A percentile compares a stretch with the other conserved stretches of the same genome.
Evolutionary conservation across 2,113 vertebrate species (phyloP).

Genomic region (Larimichthys polyactis): DNA sequence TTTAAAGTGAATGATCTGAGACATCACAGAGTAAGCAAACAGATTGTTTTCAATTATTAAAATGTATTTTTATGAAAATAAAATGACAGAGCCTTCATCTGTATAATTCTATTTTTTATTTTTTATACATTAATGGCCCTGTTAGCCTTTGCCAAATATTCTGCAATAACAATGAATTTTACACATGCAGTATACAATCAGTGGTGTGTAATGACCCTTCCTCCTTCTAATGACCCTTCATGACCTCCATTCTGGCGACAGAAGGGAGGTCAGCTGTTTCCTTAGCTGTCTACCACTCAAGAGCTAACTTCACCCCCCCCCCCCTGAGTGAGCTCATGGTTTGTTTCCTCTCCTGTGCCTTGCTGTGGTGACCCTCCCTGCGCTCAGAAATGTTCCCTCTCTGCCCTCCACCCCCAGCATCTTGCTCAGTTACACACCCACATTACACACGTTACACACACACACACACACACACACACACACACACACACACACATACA

Average conservation of each 20-base stretch:
- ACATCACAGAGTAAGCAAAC: not conserved
- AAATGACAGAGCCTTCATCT: no score
- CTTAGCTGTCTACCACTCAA: not conserved
- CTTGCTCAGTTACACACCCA: conserved; percentile 3
- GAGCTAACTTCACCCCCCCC: not conserved
- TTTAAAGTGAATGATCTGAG: conserved; percentile 14
- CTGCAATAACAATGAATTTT: not conserved
- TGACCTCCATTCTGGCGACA: not conserved
- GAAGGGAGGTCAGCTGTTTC: conserved; percentile 45
- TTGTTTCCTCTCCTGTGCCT: conserved; percentile 12
- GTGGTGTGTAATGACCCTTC: not conserved
- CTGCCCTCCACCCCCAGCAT: conserved; percentile 13
- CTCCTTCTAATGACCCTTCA: no score
- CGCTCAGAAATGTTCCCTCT: conserved; percentile 18
- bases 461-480: not conserved
- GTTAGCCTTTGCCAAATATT: not conserved
- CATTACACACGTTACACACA: not conserved
- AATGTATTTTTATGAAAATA: no score
- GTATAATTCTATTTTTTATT: no score
- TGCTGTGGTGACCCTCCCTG: conserved; percentile 1
- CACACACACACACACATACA: conserved; percentile 4
- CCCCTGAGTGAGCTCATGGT: not conserved
- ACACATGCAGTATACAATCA: not conserved
- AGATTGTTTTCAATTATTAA: not conserved
- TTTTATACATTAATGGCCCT: no score